Base-by-base conservation (phyloP, 2,888 invertebrate genomes). In the Folsomia candida region DNA sequence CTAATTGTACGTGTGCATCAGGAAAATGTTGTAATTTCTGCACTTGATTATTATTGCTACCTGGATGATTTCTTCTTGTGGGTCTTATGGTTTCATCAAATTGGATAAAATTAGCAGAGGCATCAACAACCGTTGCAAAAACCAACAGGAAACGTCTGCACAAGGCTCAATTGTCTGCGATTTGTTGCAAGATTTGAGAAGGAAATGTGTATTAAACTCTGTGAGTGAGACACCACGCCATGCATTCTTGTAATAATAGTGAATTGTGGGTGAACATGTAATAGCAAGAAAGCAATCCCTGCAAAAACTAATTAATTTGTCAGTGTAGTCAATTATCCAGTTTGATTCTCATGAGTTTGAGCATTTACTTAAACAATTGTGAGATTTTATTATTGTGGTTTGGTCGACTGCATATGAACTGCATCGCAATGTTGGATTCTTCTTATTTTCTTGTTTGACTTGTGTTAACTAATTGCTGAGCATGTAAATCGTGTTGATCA, bases 221-320 rank as follows among this genome's bases (percentile, higher is more conserved):
- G n/a, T n/a, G n/a, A n/a, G n/a, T n/a, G n/a, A n/a, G n/a, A n/a
- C n/a, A n/a, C n/a, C n/a, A n/a, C n/a, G n/a, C n/a, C n/a, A n/a
- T n/a, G n/a, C n/a, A n/a, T n/a, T n/a, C n/a, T n/a, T n/a, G n/a
- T n/a, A n/a, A n/a, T n/a, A n/a, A n/a, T n/a, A 54, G 24, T 54
- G 54, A n/a, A n/a, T n/a, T n/a, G n/a, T n/a, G n/a, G n/a, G n/a
- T n/a, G n/a, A n/a, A n/a, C n/a, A n/a, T n/a, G n/a, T n/a, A n/a
- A n/a, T n/a, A n/a, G n/a, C n/a, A n/a, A n/a, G n/a, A n/a, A n/a
- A n/a, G n/a, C n/a, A n/a, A n/a, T n/a, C n/a, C n/a, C n/a, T 37
- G 37, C 26, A 59, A 26, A 54, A 54, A 54, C 11, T 54, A 61
- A 61, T 60, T 60, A 61, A 61, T 28, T 61, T 61, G 61, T 28